Percentiles rank a stretch among this genome's conserved stretches.
Evolutionary conservation across 2,113 vertebrate species (phyloP).

Genomic region (Syrmaticus mikado): DNA sequence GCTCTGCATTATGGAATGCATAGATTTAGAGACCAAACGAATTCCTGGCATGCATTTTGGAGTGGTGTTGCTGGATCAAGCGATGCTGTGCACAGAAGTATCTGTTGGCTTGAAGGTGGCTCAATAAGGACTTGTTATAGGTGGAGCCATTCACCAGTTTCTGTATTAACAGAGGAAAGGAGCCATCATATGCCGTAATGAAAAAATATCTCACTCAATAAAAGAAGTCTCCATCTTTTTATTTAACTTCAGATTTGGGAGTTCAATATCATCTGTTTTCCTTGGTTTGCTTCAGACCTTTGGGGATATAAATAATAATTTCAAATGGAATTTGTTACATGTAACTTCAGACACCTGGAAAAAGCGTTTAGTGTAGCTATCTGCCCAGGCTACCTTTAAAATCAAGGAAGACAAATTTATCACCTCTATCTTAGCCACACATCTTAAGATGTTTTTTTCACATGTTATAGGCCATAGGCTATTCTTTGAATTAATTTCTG

Average conservation of each 20-base stretch:
- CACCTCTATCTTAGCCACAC: neutral
- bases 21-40: neutral
- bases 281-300: neutral
- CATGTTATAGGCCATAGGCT: neutral
- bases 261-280: neutral
- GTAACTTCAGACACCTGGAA: neutral
- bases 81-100: neutral
- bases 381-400: neutral
- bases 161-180: neutral
- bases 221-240: neutral
- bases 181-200: accelerated
- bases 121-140: neutral
- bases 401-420: neutral
- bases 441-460: neutral
- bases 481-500: neutral
- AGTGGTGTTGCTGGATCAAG: neutral
- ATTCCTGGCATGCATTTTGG: neutral
- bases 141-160: neutral
- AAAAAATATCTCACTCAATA: neutral
- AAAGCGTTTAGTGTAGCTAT: neutral
- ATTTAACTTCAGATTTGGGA: neutral
- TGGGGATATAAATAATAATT: neutral
- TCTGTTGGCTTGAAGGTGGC: neutral
- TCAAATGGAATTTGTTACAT: neutral
- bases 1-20: accelerated